Evolutionary conservation across 2,113 vertebrate genomes (phyloP), one percentile per base, ranked within the genome.

Genomic region (Kryptolebias marmoratus): DNA sequence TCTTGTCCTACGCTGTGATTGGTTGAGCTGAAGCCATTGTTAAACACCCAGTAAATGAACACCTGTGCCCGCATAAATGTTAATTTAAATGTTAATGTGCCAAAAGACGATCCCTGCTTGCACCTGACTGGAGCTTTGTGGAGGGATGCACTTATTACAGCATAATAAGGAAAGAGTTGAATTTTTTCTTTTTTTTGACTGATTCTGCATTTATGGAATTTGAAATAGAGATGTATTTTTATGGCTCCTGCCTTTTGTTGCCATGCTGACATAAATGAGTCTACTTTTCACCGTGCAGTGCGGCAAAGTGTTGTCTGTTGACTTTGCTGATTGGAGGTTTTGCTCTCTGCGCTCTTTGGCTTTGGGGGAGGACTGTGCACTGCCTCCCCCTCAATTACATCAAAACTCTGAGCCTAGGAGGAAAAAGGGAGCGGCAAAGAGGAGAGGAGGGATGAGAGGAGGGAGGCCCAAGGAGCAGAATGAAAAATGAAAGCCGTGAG

Each of bases 11-110:
- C 0, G 0, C 54, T 64, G n/a, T 30, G 75, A 87, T 86, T 85
- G 83, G 81, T 59, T 7, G 55, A 64, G 66, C 63, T 1, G 10
- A 27, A 58, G 53, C 54, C 50, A 28, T 69, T 63, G 73, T 87
- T 84, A 79, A 86, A 81, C n/a, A 22, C 45, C 83, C 68, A 84
- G 77, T 81, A 86, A 88, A 87, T 3, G 56, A 70, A 66, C 85
- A 87, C 85, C 85, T 86, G 89, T 63, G 80, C 63, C 71, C 14
- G 14, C 73, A 52, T 77, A 47, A 71, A 59, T 65, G 75, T 73
- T 90, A 30, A 87, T 87, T 88, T 85, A 82, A 85, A 88, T 83
- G 76, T 83, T 79, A 86, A 87, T 77, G 63, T 16, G 3, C 52
- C 69, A 68, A 73, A 63, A 30, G 67, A 64, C 66, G 11, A 77